A percentile compares a stretch with the other conserved stretches of the same genome.
Evolutionary conservation across 2,113 vertebrate genomes (phyloP).

Genomic region (Psilopsiagon aurifrons): DNA sequence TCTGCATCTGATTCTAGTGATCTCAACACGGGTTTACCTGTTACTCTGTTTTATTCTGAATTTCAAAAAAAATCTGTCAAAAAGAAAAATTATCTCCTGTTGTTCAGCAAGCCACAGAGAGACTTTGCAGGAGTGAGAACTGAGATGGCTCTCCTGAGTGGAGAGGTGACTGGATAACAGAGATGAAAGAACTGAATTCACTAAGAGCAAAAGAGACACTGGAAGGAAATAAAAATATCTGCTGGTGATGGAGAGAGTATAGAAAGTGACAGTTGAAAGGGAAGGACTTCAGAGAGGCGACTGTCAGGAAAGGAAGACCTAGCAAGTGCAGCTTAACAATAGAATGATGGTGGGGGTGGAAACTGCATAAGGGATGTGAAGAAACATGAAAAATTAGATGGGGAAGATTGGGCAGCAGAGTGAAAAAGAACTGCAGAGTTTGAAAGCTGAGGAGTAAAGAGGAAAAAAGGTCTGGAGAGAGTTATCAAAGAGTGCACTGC

Average conservation of each 20-base stretch:
- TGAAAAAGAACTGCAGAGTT: neutral
- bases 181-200: neutral
- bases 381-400: neutral
- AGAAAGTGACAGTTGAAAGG: conserved; percentile 9
- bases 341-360: neutral
- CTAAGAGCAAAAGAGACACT: neutral
- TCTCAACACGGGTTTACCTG: neutral
- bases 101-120: neutral
- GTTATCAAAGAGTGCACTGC: neutral
- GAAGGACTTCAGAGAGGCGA: conserved; percentile 6
- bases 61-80: neutral
- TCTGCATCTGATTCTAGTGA: neutral
- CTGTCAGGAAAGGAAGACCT: neutral
- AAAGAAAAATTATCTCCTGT: neutral
- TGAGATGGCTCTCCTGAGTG: neutral
- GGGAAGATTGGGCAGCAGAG: neutral
- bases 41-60: neutral
- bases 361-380: neutral
- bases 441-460: neutral
- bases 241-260: neutral
- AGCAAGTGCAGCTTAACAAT: neutral
- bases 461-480: neutral
- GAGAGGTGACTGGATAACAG: neutral
- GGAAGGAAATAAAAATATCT: neutral
- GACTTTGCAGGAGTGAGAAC: neutral